Conservation (phyloP, 1,140 invertebrate genomes). For the Amyelois transitella region DNA sequence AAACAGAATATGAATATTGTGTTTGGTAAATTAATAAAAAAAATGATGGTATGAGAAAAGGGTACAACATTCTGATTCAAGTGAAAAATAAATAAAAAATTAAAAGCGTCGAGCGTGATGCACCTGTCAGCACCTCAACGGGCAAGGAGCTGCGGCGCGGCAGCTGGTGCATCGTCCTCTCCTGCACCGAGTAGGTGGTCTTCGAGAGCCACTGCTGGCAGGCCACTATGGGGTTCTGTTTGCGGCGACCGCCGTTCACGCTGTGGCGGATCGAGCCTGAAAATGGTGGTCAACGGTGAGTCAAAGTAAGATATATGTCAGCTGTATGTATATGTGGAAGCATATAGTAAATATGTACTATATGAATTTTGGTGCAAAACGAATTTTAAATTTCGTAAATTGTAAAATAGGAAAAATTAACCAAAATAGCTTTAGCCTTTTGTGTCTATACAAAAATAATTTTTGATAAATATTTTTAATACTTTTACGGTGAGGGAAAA, state of each 20-base stretch:
- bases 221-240: constrained; percentile 23
- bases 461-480: too few relatives aligned
- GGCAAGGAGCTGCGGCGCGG: constrained; percentile 52
- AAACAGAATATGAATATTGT: too few relatives aligned
- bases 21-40: too few relatives aligned
- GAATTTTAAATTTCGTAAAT: neutral
- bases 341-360: too few relatives aligned
- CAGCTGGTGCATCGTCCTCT: constrained; percentile 21
- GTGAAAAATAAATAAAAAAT: constrained; percentile 9
- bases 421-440: too few relatives aligned
- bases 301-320: too few relatives aligned
- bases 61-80: too few relatives aligned
- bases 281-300: too few relatives aligned
- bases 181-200: constrained; percentile 26
- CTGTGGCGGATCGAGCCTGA: constrained; percentile 21
- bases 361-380: neutral
- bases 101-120: constrained; percentile 34
- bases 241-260: constrained; percentile 29
- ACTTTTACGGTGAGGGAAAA: too few relatives aligned
- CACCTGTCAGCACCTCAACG: constrained; percentile 64
- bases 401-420: too few relatives aligned
- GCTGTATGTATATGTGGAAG: too few relatives aligned
- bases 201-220: constrained; percentile 47
- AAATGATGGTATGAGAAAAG: too few relatives aligned
- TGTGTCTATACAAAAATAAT: neutral